Percentiles rank a stretch among this genome's conserved stretches.
These are phyloP conservation scores for Arremon aurantiirostris DNA, from an alignment of 2,797 vertebrate species.

Conservation along the genomic window DNA sequence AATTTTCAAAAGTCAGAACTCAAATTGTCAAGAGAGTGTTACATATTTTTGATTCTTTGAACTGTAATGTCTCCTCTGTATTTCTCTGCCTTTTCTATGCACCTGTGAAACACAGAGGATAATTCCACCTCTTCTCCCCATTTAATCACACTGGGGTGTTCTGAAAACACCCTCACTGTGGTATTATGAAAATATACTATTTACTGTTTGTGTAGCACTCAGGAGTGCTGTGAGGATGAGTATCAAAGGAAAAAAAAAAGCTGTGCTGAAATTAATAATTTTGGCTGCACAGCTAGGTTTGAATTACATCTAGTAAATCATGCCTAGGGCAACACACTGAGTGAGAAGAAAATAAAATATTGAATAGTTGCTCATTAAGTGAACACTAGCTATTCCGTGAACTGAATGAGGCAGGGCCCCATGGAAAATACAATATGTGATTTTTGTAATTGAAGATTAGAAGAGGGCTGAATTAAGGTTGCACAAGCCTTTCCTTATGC, in stretches of 20 bases:
- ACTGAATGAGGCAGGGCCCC: slow-evolving; percentile 24
- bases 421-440: slow-evolving; percentile 15
- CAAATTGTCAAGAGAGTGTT: neutral
- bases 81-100: neutral
- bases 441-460: slow-evolving; percentile 40
- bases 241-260: slow-evolving; percentile 35
- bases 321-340: slow-evolving; percentile 58
- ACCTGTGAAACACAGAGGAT: neutral
- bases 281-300: slow-evolving; percentile 53
- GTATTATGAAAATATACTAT: slow-evolving; percentile 44
- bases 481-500: neutral
- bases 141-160: neutral
- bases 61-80: neutral
- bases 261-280: slow-evolving; percentile 48
- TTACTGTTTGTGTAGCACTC: slow-evolving; percentile 43
- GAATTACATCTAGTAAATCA: slow-evolving; percentile 65
- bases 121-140: neutral
- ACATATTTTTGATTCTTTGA: neutral
- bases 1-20: neutral
- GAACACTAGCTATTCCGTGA: slow-evolving; percentile 19
- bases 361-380: slow-evolving; percentile 61
- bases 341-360: slow-evolving; percentile 68
- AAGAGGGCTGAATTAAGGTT: neutral
- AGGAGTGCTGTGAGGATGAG: slow-evolving; percentile 58
- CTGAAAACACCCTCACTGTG: slow-evolving; percentile 8